Percentiles rank a stretch among this genome's conserved stretches.
Conservation (phyloP, 2,888 invertebrate genomes). For the Drosophila anceps region DNA sequence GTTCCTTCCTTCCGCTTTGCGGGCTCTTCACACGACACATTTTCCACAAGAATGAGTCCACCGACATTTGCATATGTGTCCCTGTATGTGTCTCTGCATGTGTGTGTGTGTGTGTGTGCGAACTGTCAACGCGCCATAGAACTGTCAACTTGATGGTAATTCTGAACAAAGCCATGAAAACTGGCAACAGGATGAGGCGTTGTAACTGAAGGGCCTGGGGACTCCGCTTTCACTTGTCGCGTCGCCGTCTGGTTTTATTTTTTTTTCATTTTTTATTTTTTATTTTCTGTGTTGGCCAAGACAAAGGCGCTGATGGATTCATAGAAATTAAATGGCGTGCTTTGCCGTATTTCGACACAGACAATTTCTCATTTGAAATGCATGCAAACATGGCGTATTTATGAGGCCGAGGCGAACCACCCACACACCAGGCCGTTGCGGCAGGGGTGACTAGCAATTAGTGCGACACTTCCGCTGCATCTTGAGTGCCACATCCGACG, state of each 20-base stretch:
- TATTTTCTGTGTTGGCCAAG: conserved; percentile 42
- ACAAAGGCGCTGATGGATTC: conserved; percentile 81
- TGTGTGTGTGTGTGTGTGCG: conserved; percentile 60
- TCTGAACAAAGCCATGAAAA: conserved; percentile 80
- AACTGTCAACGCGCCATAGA: conserved; percentile 83
- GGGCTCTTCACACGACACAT: conserved; percentile 69
- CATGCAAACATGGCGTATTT: conserved; percentile 74
- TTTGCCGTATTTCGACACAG: conserved; percentile 60
- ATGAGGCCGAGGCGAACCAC: conserved; percentile 52
- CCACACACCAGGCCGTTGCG: background rate
- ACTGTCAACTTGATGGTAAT: conserved; percentile 83
- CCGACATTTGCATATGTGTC: conserved; percentile 79
- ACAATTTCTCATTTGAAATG: conserved; percentile 78
- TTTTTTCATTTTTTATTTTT: conserved; percentile 3
- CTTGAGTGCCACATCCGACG: conserved; percentile 71
- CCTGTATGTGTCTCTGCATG: conserved; percentile 43
- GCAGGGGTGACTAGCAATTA: conserved; percentile 62
- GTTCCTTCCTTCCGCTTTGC: conserved; percentile 80
- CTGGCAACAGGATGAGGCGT: conserved; percentile 50
- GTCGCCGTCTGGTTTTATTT: conserved; percentile 48
- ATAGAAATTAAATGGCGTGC: conserved; percentile 73
- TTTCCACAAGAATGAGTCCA: conserved; percentile 78
- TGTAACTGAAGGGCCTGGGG: conserved; percentile 18
- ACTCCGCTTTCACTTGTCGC: conserved; percentile 58
- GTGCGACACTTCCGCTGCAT: conserved; percentile 63